Evolutionary conservation across 2,888 invertebrate species (phyloP).

Genomic region (Protophormia terraenovae): DNA sequence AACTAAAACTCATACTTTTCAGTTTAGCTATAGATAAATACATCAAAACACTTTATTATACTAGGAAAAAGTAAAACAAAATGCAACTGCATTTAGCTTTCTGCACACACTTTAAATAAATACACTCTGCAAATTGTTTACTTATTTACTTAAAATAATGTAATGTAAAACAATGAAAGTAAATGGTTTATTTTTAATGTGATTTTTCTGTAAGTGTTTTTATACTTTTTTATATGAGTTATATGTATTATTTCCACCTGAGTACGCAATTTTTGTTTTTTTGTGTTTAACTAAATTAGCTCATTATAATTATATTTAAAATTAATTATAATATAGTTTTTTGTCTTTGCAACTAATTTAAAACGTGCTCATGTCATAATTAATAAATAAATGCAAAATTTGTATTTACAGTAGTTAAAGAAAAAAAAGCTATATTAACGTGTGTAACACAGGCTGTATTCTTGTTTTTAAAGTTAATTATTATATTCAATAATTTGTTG

Average conservation of each 20-base stretch:
- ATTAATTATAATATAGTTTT: neutral
- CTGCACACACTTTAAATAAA: neutral
- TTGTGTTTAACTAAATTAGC: neutral
- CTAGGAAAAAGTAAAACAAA: neutral
- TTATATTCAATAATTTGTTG: too few relatives aligned
- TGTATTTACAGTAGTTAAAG: neutral
- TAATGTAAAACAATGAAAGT: neutral
- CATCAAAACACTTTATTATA: neutral
- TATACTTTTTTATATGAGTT: neutral
- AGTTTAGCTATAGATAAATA: constrained; percentile 7
- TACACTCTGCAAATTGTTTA: neutral
- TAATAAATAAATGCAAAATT: constrained; percentile 5
- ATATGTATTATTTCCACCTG: neutral
- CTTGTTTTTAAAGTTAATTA: neutral
- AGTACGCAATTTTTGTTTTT: neutral
- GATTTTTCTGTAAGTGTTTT: neutral
- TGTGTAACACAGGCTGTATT: too few relatives aligned
- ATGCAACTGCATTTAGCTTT: neutral
- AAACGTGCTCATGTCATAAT: constrained; percentile 11
- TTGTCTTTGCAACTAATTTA: constrained; percentile 4
- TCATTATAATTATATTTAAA: constrained; percentile 15
- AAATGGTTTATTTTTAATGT: neutral
- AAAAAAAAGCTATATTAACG: too few relatives aligned
- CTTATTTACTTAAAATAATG: neutral
- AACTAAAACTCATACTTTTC: neutral